Evolutionary conservation across 1,140 invertebrate species (phyloP).

Genomic region (Drosophila pseudoananassae): DNA sequence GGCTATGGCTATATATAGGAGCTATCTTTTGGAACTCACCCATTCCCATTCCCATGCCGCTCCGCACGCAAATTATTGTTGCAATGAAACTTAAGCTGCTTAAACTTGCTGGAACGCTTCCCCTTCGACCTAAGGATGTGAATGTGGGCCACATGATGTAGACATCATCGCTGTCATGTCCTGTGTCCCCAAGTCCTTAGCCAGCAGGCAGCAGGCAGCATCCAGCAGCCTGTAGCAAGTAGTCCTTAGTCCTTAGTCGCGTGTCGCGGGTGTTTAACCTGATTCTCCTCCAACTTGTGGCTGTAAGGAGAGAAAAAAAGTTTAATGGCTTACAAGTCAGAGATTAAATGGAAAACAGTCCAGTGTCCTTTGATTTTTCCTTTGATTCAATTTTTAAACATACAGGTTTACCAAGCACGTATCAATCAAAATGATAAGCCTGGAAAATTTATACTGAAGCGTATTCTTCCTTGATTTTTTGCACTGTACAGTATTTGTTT

Average conservation of each 20-base stretch:
- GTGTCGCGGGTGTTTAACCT: constrained; percentile 28
- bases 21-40: constrained; percentile 5
- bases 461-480: no score
- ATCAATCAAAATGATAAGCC: no score
- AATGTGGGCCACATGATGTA: constrained; percentile 29
- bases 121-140: constrained; percentile 1
- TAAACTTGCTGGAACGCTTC: constrained; percentile 61
- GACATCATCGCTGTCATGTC: constrained; percentile 22
- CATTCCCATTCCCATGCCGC: not conserved
- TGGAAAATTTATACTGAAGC: no score
- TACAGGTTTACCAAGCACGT: no score
- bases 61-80: constrained; percentile 72
- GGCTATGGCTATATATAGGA: no score
- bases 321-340: not conserved
- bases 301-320: constrained; percentile 15
- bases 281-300: constrained; percentile 14
- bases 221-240: not conserved
- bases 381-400: no score
- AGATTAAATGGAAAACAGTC: not conserved
- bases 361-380: no score
- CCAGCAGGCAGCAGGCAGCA: no score
- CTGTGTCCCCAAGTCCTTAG: not conserved
- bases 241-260: not conserved
- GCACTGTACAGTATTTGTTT: no score
- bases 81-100: constrained; percentile 75